These are phyloP conservation scores for Caenorhabditis sp. DNA, from an alignment of 2,888 invertebrate species.

Conservation along the genomic window DNA sequence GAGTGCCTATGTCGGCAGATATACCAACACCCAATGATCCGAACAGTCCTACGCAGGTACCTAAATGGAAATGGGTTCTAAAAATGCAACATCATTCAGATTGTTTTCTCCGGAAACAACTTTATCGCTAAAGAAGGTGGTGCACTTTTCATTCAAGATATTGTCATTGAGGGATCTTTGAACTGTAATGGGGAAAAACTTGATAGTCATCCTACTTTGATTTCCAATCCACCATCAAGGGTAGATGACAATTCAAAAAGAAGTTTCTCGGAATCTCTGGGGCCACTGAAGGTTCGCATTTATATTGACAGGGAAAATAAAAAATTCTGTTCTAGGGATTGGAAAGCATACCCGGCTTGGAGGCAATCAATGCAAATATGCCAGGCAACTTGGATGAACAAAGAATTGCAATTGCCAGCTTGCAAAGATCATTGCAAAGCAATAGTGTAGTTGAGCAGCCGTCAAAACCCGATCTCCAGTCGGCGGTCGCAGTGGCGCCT, in stretches of 20 bases:
- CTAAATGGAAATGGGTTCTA: too few species aligned
- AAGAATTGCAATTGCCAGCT: constrained; percentile 41
- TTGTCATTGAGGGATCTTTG: constrained; percentile 71
- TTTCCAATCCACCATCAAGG: constrained; percentile 53
- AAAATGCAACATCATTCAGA: too few species aligned
- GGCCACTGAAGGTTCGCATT: constrained; percentile 54
- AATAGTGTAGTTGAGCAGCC: constrained; percentile 48
- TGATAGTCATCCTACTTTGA: constrained; percentile 67
- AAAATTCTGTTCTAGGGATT: constrained; percentile 33
- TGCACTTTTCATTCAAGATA: constrained; percentile 76
- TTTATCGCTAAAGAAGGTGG: constrained; percentile 74
- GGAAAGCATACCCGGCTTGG: constrained; percentile 63
- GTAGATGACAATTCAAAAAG: constrained; percentile 52
- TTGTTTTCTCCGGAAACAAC: constrained; percentile 75
- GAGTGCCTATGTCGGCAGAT: constrained; percentile 71
- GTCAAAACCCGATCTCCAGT: constrained; percentile 26
- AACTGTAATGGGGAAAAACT: constrained; percentile 65
- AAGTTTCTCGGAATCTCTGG: constrained; percentile 62
- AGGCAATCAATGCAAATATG: constrained; percentile 66
- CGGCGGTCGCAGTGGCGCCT: constrained; percentile 18
- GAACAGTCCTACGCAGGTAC: constrained; percentile 68
- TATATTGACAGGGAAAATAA: background rate
- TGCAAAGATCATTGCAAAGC: constrained; percentile 49
- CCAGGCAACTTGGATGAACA: constrained; percentile 47
- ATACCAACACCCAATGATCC: constrained; percentile 71